phyloP scores from a whole-genome alignment of 2,113 vertebrate species.

The Antechinus flavipes region DNA sequence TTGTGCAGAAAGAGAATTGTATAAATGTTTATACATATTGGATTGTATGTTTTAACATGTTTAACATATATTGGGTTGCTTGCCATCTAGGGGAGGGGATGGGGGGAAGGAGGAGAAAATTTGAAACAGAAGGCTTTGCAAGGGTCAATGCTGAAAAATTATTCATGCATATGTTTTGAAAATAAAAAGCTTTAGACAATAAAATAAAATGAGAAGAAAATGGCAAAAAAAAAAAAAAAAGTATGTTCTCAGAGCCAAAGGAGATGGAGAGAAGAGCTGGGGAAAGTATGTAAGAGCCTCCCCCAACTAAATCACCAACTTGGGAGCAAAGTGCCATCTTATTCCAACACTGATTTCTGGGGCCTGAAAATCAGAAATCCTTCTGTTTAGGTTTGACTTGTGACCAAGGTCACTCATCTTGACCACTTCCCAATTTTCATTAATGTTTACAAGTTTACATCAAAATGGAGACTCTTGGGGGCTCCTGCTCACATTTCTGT shows the following conservation, averaged over 20 bases:
- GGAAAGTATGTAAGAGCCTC: conserved; percentile 23
- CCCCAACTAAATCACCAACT: conserved; percentile 51
- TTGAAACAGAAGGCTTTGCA: no score
- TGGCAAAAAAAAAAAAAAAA: no score
- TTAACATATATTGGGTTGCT: no score
- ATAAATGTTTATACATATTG: no score
- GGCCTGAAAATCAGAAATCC: conserved; percentile 37
- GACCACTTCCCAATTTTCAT: conserved; percentile 46
- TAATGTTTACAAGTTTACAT: conserved; percentile 30
- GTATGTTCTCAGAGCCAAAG: not conserved
- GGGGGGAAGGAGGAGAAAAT: no score
- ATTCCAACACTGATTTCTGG: conserved; percentile 40
- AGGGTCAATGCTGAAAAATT: no score
- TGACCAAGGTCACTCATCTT: conserved; percentile 4
- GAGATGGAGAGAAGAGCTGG: not conserved
- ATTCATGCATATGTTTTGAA: no score
- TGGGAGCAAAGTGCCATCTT: conserved; percentile 29
- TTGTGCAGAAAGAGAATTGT: no score
- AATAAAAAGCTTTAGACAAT: no score
- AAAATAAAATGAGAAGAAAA: no score
- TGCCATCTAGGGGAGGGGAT: no score
- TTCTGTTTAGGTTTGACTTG: conserved; percentile 21
- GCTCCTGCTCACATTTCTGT: not conserved
- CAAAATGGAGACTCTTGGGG: conserved; percentile 47
- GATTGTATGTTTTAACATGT: no score